Evolutionary conservation across 2,797 vertebrate species (phyloP), one percentile per base, ranked within the genome.

Genomic region (Carapus acus): DNA sequence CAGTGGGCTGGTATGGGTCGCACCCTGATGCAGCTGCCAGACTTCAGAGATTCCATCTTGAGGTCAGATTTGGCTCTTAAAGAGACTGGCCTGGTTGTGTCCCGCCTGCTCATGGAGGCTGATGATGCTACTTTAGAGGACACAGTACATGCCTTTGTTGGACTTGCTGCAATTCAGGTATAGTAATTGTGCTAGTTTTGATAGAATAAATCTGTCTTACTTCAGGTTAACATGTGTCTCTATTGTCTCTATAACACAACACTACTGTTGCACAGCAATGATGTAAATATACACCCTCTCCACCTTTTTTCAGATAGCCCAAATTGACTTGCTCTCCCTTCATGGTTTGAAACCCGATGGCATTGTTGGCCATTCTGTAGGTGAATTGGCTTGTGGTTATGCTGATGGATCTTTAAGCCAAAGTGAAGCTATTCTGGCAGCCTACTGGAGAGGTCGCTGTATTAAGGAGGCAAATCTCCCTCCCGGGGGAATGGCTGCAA

Each of bases 1-100:
- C 96, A 98, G 78, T 99, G 96, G 96, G 86, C 85, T 0, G 89
- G 93, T 0, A 99, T 98, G 96, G 96, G 96, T 14, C 81, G 86
- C 42, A 91, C 85, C 64, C 89, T 99, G n/a, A 96, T 97, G 94
- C 89, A 90, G 62, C 62, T 97, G 59, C 79, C 80, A 19, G 69
- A 89, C 58, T 97, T 99, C 77, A 87, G 72, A 1, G 81, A 89
- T 27, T 99, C 96, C 29, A 89, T 99, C 54, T 42, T 91, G 76
- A 88, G 89, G 11, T 94, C 94, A 0, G 95, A 97, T 0, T 37
- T 71, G 22, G 91, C 88, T 9, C 74, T 98, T 68, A 89, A 87
- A 79, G 82, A 78, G 15, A 88, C 90, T 0, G 94, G 94, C 2
- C 77, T 99, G 31, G 91, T 91, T 13, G 89, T 98, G 42, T 96